Base-by-base conservation (phyloP, 2,113 vertebrate species). In the Charina bottae region DNA sequence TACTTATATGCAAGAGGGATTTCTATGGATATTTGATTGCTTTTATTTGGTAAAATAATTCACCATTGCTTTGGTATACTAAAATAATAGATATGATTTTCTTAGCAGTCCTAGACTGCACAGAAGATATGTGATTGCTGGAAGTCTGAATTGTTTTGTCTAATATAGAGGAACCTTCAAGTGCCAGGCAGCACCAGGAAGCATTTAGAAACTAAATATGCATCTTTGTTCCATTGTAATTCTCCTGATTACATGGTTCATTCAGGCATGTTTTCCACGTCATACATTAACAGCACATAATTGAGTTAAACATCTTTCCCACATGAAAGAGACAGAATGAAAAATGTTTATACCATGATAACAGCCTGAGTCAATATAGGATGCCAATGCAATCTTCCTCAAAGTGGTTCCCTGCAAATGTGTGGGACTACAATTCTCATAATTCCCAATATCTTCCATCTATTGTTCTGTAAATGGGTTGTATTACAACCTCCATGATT, bases 141-240 rank as follows among this genome's bases (percentile, higher is more conserved):
- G 12, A 88, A 7, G 5, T 28, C 33, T 42, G 19, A 46, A 28
- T 49, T 49, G 12, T 88, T 88, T 62, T 88, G 37, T 46, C 56
- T 62, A 62, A 88, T 9, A 3, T 37, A n/a, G 26, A 54, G 53
- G 53, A 56, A 87, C 6, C 15, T 58, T 56, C 19, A 87, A 87
- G n/a, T 54, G 28, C 26, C 26, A 55, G 85, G 26, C 28, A 86
- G 53, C 28, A 86, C 15, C 85, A 86, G 28, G 26, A 86, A 53
- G 46, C 83, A 85, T 85, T 85, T 85, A 85, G 49, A 53, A 85
- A 85, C 24, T 26, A 49, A 84, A 84, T 84, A 85, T 53, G 83
- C 46, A 53, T 53, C 83, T 53, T 85, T 46, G 85, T 55, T n/a
- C 53, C 54, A 42, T 42, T 37, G 56, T 58, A 21, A 37, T 56